Evolutionary conservation across 2,888 invertebrate species (phyloP).

Genomic region (Sminthurinus aureus): DNA sequence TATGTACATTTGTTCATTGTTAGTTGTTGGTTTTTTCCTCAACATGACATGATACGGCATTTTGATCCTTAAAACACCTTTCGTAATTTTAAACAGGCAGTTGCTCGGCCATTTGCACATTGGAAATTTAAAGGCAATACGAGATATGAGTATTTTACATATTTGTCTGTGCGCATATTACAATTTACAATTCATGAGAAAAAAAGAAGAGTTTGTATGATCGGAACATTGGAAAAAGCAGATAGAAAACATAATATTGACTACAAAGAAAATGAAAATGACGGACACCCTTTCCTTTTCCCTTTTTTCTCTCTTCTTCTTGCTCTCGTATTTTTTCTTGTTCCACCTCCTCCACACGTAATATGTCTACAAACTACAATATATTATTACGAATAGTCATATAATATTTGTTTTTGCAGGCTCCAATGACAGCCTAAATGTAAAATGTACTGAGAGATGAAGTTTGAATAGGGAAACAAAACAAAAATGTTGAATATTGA

Average conservation of each 20-base stretch:
- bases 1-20: neutral
- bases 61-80: neutral
- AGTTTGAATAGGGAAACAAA: neutral
- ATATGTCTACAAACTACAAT: no score
- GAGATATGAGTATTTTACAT: neutral
- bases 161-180: no score
- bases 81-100: neutral
- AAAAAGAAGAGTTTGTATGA: no score
- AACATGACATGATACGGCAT: neutral
- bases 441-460: neutral
- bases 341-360: no score
- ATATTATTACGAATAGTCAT: neutral
- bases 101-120: neutral
- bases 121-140: neutral
- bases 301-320: neutral
- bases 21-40: neutral
- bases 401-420: neutral
- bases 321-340: no score
- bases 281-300: neutral
- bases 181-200: no score
- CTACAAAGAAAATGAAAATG: neutral
- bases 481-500: neutral
- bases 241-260: no score
- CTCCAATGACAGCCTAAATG: neutral
- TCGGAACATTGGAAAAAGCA: no score